A percentile compares a stretch with the other conserved stretches of the same genome.
Evolutionary conservation across 2,888 invertebrate genomes (phyloP).

Genomic region (Zelleria hepariella): DNA sequence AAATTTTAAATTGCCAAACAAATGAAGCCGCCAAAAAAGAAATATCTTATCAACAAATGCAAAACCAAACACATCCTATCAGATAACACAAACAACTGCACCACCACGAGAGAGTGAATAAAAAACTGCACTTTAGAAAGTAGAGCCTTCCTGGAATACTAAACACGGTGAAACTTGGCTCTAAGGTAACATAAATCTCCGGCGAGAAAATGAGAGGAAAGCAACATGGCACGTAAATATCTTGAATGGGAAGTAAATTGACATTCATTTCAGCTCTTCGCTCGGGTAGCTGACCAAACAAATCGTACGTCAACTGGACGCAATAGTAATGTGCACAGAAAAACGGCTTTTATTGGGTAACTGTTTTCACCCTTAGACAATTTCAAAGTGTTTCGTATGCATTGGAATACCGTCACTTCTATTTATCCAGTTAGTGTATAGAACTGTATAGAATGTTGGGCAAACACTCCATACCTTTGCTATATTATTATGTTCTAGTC

Average conservation of each 20-base stretch:
- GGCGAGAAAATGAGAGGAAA: conserved; percentile 19
- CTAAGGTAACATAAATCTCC: conserved; percentile 31
- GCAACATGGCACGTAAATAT: neutral
- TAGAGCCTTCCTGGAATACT: conserved; percentile 41
- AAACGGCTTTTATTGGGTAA: neutral
- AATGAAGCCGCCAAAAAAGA: neutral
- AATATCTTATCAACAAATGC: neutral
- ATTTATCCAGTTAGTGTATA: too few relatives aligned
- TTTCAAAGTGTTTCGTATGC: too few relatives aligned
- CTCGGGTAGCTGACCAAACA: conserved; percentile 1
- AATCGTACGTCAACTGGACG: neutral
- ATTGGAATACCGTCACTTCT: too few relatives aligned
- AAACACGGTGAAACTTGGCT: conserved; percentile 52
- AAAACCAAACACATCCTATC: neutral
- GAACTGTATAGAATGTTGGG: too few relatives aligned
- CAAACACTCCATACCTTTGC: too few relatives aligned
- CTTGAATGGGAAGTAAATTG: conserved; percentile 4
- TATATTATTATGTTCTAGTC: too few relatives aligned
- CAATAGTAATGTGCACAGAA: neutral
- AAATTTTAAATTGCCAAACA: too few relatives aligned
- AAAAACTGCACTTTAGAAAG: conserved; percentile 38
- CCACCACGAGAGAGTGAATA: conserved; percentile 18
- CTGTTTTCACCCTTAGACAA: too few relatives aligned
- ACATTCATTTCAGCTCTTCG: neutral
- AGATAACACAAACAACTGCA: conserved; percentile 9